A percentile compares a stretch with the other conserved stretches of the same genome.
Conservation (phyloP, 2,797 vertebrate species). For the Sebastiscus tertius region DNA sequence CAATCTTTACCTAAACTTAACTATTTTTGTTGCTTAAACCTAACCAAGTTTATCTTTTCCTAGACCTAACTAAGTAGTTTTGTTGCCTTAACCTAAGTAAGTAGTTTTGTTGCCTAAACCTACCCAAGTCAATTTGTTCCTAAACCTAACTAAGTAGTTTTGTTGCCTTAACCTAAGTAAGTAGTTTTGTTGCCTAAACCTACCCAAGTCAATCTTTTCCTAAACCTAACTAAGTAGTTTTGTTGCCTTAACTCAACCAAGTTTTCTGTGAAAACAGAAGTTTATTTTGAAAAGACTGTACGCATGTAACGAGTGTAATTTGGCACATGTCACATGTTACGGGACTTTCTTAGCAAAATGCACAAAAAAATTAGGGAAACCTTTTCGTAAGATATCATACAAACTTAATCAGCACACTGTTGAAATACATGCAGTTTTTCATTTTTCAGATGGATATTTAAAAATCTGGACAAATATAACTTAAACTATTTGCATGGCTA, state of each 20-base stretch:
- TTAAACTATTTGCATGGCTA: background rate
- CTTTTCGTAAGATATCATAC: background rate
- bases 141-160: too few relatives aligned
- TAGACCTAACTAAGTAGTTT: too few relatives aligned
- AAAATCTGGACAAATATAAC: background rate
- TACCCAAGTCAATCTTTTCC: too few relatives aligned
- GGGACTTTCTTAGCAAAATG: background rate
- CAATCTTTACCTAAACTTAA: too few relatives aligned
- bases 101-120: too few relatives aligned
- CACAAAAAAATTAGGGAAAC: background rate
- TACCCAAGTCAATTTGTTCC: too few relatives aligned
- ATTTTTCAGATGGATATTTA: background rate
- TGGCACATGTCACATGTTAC: background rate
- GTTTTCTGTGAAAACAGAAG: background rate
- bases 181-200: too few relatives aligned
- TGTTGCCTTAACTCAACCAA: background rate
- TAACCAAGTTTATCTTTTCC: too few relatives aligned
- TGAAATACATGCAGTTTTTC: background rate
- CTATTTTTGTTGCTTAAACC: too few relatives aligned
- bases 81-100: too few relatives aligned
- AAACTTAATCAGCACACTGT: background rate
- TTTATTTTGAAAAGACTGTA: background rate
- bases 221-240: too few relatives aligned
- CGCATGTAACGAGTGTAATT: fast-evolving
- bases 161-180: too few relatives aligned